Conservation (phyloP, 2,113 vertebrate species). For the Synchiropus splendidus region DNA sequence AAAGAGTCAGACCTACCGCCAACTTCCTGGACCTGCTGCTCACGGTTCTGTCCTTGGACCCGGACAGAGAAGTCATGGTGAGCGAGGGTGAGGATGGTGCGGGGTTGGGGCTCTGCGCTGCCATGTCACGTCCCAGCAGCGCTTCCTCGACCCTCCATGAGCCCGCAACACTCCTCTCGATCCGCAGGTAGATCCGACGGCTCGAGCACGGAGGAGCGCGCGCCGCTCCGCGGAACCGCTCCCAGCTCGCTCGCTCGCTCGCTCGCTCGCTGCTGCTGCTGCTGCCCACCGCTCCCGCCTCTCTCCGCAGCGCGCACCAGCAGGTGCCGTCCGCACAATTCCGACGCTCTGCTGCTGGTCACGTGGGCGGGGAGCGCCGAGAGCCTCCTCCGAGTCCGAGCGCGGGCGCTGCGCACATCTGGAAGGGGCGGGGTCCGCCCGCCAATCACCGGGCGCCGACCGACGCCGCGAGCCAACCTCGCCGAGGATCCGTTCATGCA, state of each 20-base stretch:
- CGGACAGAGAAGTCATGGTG: constrained; percentile 93
- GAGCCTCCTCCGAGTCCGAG: constrained; percentile 21
- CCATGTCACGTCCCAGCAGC: constrained; percentile 40
- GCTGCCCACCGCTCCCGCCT: background rate
- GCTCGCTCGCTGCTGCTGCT: background rate
- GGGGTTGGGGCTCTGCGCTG: constrained; percentile 32
- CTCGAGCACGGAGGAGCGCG: background rate
- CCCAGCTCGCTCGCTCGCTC: too few species aligned
- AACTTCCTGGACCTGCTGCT: constrained; percentile 85
- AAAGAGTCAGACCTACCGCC: constrained; percentile 70
- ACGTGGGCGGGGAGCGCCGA: background rate
- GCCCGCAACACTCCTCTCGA: constrained; percentile 29
- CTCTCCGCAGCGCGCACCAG: background rate
- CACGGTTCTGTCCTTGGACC: constrained; percentile 87
- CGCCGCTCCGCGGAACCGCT: background rate
- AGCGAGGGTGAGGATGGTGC: constrained; percentile 36
- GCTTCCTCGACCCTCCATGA: constrained; percentile 29
- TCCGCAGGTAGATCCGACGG: background rate
- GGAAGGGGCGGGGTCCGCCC: constrained; percentile 45
- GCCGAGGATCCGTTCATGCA: too few species aligned
- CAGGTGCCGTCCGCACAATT: too few species aligned
- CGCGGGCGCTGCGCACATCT: constrained; percentile 47
- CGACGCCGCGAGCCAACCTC: constrained; percentile 19
- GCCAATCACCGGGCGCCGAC: constrained; percentile 22
- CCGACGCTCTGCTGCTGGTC: background rate